phyloP scores from a whole-genome alignment of 2,797 vertebrate species.

The Diplodus sargus region DNA sequence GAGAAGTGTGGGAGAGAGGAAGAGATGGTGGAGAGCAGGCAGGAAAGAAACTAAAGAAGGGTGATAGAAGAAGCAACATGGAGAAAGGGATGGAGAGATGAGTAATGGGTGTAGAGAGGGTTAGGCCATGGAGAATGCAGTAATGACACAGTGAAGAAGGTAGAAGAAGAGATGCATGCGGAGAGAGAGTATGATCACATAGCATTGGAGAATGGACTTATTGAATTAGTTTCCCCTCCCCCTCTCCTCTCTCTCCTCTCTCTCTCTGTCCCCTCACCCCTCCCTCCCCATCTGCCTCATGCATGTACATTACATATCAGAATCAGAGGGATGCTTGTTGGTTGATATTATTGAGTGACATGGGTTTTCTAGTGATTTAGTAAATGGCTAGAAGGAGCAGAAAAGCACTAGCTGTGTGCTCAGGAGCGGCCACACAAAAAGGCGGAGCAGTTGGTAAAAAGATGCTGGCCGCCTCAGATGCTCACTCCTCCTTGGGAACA shows the following conservation, averaged over 20 bases:
- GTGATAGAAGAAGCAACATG: neutral
- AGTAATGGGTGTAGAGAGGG: slow-evolving; percentile 1
- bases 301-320: slow-evolving; percentile 11
- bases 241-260: neutral
- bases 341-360: neutral
- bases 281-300: slow-evolving; percentile 9
- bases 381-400: neutral
- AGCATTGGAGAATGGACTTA: slow-evolving; percentile 36
- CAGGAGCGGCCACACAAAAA: no score
- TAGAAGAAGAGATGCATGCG: slow-evolving; percentile 10
- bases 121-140: slow-evolving; percentile 18
- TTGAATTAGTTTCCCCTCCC: slow-evolving; percentile 48
- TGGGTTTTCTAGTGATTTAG: neutral
- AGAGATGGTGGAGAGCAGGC: neutral
- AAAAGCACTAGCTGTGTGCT: neutral
- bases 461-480: neutral
- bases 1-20: neutral
- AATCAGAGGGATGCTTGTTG: neutral
- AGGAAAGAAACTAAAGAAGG: neutral
- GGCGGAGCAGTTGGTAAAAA: no score
- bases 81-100: slow-evolving; percentile 20
- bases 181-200: slow-evolving; percentile 49
- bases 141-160: slow-evolving; percentile 41
- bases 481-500: no score
- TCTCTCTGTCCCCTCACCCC: neutral